These are phyloP conservation scores for Vanessa atalanta DNA, from an alignment of 1,140 invertebrate genomes.

Conservation along the genomic window DNA sequence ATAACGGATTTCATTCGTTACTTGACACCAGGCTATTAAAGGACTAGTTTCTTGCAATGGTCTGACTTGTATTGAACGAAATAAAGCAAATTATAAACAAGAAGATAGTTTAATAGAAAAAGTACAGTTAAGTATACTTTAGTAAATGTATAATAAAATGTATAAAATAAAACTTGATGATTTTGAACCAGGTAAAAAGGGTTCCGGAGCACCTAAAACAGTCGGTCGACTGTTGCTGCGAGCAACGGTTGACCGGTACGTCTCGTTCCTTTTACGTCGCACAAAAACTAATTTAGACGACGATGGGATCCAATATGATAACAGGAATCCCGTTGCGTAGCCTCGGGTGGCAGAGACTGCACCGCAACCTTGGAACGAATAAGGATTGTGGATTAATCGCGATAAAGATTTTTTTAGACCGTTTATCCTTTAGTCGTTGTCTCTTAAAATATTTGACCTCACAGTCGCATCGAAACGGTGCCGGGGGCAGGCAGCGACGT, in stretches of 20 bases:
- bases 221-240: constrained; percentile 67
- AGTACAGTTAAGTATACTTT: background rate
- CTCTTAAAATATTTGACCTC: constrained; percentile 48
- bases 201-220: constrained; percentile 46
- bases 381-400: background rate
- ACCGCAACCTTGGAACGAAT: constrained; percentile 22
- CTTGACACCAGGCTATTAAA: constrained; percentile 9
- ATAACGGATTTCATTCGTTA: constrained; percentile 45
- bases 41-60: background rate
- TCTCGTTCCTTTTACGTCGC: constrained; percentile 57
- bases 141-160: background rate
- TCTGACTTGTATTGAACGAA: background rate
- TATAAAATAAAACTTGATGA: background rate
- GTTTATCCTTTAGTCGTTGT: constrained; percentile 33
- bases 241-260: constrained; percentile 66
- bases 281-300: constrained; percentile 75
- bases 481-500: constrained; percentile 44
- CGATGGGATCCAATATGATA: constrained; percentile 73
- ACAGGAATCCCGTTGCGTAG: constrained; percentile 76
- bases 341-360: constrained; percentile 51
- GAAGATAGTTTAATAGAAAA: background rate
- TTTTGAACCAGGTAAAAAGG: constrained; percentile 62
- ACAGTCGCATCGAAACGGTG: constrained; percentile 36
- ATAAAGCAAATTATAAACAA: background rate
- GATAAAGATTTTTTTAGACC: constrained; percentile 15